Percentiles rank a stretch among this genome's conserved stretches.
phyloP scores from a whole-genome alignment of 2,888 invertebrate species.

The Crocallis elinguaria region DNA sequence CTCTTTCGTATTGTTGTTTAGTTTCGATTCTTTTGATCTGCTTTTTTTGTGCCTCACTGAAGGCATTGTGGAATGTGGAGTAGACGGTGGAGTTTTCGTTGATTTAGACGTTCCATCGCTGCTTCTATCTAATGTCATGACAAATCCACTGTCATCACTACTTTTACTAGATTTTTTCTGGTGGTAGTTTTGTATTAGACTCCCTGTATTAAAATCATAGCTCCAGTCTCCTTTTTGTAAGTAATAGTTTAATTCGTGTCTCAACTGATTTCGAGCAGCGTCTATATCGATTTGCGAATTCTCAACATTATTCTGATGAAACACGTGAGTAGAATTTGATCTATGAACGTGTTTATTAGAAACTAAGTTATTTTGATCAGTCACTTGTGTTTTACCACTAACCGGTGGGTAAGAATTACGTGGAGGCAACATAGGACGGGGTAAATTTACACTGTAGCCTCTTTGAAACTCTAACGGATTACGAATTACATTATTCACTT shows the following conservation, averaged over 20 bases:
- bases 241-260: conserved; percentile 79
- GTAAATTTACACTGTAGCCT: conserved; percentile 83
- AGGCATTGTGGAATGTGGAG: conserved; percentile 77
- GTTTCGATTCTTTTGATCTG: conserved; percentile 76
- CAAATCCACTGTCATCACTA: conserved; percentile 81
- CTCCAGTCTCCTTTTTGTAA: conserved; percentile 82
- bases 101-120: conserved; percentile 81
- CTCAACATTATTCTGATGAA: conserved; percentile 77
- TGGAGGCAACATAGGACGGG: conserved; percentile 85
- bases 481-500: conserved; percentile 79
- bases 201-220: conserved; percentile 79
- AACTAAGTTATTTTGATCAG: conserved; percentile 79
- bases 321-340: conserved; percentile 86
- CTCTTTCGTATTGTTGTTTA: conserved; percentile 71
- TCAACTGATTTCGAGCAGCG: conserved; percentile 75
- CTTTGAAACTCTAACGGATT: conserved; percentile 84
- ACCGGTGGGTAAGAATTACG: conserved; percentile 87
- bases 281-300: conserved; percentile 73
- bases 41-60: conserved; percentile 79
- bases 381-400: conserved; percentile 82
- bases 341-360: conserved; percentile 85
- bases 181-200: conserved; percentile 79
- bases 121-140: conserved; percentile 80
- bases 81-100: conserved; percentile 79
- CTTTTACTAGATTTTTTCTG: conserved; percentile 82